Conservation (phyloP, 2,113 vertebrate genomes). For the Diphyllodes magnificus region DNA sequence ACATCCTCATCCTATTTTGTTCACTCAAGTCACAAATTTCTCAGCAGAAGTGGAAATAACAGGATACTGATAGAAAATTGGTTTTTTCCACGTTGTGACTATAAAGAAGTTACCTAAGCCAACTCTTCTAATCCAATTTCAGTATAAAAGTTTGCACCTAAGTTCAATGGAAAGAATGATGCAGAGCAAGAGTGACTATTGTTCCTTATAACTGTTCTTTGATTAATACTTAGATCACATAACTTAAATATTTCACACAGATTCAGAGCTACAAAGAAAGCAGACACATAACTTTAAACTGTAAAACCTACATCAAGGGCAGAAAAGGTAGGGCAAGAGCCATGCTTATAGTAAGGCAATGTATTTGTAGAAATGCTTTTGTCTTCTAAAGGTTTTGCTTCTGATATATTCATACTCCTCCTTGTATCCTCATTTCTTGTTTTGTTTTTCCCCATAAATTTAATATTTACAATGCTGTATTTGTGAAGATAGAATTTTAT, state of each 20-base stretch:
- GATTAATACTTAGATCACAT: background rate
- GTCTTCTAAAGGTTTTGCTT: background rate
- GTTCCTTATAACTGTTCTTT: slow-evolving; percentile 21
- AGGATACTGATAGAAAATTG: slow-evolving; percentile 29
- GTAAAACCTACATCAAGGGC: background rate
- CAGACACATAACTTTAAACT: background rate
- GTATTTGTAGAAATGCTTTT: background rate
- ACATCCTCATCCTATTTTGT: slow-evolving; percentile 7
- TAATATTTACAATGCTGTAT: background rate
- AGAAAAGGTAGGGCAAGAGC: background rate
- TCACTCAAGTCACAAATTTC: slow-evolving; percentile 57
- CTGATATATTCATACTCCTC: background rate
- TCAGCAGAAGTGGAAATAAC: slow-evolving; percentile 45
- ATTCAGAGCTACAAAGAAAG: background rate
- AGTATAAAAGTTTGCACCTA: slow-evolving; percentile 7
- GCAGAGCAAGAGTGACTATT: slow-evolving; percentile 11
- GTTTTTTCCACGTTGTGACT: slow-evolving; percentile 30
- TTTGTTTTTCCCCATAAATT: background rate
- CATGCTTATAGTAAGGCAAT: background rate
- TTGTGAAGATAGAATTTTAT: background rate
- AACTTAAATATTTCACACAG: background rate
- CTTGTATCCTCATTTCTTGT: background rate
- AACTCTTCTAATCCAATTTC: slow-evolving; percentile 56
- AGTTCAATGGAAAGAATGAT: slow-evolving; percentile 24
- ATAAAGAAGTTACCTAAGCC: slow-evolving; percentile 36